Percentiles rank a stretch among this genome's conserved stretches.
phyloP scores from a whole-genome alignment of 2,113 vertebrate genomes.

The Rhizomys pruinosus region DNA sequence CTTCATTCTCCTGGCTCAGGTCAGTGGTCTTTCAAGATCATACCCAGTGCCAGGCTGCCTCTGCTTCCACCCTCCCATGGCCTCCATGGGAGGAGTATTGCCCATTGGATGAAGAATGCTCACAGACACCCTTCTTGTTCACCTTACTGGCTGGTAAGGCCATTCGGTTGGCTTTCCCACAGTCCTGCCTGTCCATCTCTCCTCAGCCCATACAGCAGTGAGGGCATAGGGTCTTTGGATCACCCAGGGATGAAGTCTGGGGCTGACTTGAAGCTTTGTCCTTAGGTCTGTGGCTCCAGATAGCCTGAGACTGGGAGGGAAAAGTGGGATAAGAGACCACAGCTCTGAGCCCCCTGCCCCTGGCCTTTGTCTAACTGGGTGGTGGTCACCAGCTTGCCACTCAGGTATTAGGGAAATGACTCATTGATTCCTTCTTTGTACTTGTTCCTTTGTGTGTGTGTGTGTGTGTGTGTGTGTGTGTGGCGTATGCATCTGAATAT shows the following conservation, averaged over 20 bases:
- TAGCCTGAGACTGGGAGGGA: not conserved
- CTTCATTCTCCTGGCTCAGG: not conserved
- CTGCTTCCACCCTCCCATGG: not conserved
- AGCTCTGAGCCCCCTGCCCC: not conserved
- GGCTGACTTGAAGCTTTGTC: not conserved
- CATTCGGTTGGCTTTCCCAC: not conserved
- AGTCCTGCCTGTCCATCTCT: not conserved
- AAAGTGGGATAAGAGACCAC: not conserved
- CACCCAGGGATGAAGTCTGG: not conserved
- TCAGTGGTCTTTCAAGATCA: accelerated
- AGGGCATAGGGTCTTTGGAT: not conserved
- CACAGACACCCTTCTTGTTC: not conserved
- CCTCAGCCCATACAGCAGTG: too few species aligned
- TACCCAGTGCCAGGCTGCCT: not conserved
- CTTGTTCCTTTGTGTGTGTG: not conserved
- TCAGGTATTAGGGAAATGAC: not conserved
- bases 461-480: not conserved
- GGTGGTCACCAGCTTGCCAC: not conserved
- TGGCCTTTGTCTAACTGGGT: not conserved
- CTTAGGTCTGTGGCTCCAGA: not conserved
- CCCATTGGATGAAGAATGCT: not conserved
- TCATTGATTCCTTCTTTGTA: not conserved
- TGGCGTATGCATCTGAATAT: not conserved
- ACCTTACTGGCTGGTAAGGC: not conserved
- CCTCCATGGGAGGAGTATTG: too few species aligned